A percentile compares a stretch with the other conserved stretches of the same genome.
These are phyloP conservation scores for Spisula subtruncata DNA, from an alignment of 2,888 invertebrate species.

Conservation along the genomic window DNA sequence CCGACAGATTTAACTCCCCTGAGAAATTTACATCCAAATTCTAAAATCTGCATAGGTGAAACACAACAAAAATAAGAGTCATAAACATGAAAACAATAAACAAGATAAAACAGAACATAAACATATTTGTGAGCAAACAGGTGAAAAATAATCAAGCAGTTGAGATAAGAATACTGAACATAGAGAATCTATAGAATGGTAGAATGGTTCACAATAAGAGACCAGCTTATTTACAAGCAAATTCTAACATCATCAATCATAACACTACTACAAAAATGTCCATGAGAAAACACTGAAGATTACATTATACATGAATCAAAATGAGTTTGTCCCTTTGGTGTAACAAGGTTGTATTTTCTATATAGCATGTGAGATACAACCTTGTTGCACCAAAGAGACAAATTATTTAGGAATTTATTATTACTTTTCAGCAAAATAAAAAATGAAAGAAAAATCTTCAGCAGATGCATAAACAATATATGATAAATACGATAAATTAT, in stretches of 20 bases:
- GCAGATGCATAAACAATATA: not conserved
- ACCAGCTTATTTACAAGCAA: slow-evolving; percentile 37
- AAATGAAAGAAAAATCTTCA: not conserved
- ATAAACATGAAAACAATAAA: not conserved
- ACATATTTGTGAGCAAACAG: not conserved
- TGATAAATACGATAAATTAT: too few relatives aligned
- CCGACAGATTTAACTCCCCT: slow-evolving; percentile 35
- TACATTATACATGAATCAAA: not conserved
- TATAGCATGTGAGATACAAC: too few relatives aligned
- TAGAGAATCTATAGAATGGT: not conserved
- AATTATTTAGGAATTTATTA: not conserved
- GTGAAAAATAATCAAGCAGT: not conserved
- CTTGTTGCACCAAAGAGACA: too few relatives aligned
- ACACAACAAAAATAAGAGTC: not conserved
- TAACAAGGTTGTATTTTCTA: too few relatives aligned
- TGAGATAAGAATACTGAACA: not conserved
- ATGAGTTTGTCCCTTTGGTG: too few relatives aligned
- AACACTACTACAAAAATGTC: not conserved
- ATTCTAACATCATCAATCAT: not conserved
- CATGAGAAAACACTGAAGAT: not conserved
- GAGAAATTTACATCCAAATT: slow-evolving; percentile 11
- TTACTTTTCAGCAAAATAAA: not conserved
- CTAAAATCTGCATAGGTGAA: slow-evolving; percentile 8
- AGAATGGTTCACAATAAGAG: not conserved
- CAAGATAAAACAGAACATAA: not conserved